Evolutionary conservation across 1,140 invertebrate species (phyloP).

Genomic region (Ditylenchus dipsaci): DNA sequence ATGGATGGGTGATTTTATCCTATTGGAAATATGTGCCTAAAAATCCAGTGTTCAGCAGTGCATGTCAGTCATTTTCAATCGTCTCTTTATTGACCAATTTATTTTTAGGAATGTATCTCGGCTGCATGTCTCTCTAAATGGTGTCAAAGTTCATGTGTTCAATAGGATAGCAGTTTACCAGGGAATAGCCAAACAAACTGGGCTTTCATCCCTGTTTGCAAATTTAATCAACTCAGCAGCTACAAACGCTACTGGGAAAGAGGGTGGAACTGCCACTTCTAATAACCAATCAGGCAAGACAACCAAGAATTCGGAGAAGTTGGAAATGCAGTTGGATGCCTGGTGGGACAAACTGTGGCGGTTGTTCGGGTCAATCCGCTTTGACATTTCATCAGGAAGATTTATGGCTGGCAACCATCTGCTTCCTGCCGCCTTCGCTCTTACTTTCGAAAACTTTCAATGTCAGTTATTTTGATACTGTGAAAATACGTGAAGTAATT

Average conservation of each 20-base stretch:
- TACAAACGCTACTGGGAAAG: conserved; percentile 4
- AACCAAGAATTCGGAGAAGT: conserved; percentile 13
- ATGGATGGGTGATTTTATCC: conserved; percentile 71
- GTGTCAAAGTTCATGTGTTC: conserved; percentile 90
- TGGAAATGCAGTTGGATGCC: conserved; percentile 38
- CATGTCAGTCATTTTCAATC: conserved; percentile 18
- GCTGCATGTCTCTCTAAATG: conserved; percentile 86
- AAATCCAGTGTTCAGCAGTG: conserved; percentile 7
- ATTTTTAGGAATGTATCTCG: conserved; percentile 89
- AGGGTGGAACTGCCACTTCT: not conserved
- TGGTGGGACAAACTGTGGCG: conserved; percentile 75
- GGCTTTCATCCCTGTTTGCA: conserved; percentile 68
- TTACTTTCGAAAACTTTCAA: conserved; percentile 72
- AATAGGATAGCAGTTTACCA: conserved; percentile 84
- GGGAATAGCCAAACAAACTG: conserved; percentile 81
- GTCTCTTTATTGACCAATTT: conserved; percentile 38
- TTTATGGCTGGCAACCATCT: conserved; percentile 93
- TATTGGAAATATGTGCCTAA: conserved; percentile 49
- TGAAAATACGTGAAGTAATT: too few species aligned
- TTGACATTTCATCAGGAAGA: conserved; percentile 81
- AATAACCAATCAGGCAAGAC: not conserved
- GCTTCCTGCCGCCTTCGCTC: conserved; percentile 82
- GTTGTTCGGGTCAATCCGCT: conserved; percentile 90
- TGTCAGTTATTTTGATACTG: conserved; percentile 31
- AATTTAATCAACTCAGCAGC: conserved; percentile 61